Base-by-base conservation (phyloP, 2,888 invertebrate genomes). In the Parnassius mnemosyne region DNA sequence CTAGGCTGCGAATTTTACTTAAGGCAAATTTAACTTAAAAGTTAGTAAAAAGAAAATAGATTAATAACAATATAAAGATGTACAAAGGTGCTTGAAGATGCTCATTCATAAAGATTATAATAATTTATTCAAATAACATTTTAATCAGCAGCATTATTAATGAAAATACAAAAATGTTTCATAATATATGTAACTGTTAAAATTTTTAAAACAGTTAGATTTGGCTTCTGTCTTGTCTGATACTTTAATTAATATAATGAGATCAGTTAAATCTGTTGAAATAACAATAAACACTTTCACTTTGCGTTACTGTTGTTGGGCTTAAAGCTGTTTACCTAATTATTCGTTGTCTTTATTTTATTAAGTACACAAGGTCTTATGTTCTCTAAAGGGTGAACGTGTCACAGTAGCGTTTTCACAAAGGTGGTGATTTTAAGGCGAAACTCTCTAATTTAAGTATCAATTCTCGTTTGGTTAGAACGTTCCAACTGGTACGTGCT, bases 311-410 rank as follows among this genome's bases (percentile, higher is more conserved):
- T 63, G 53, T 63, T 50, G 20, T 50, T 20, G 12, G 50, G 54
- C 58, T 59, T 59, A 54, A 20, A 59, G 58, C 52, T 2, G 56
- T 52, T 63, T 52, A 47, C 43, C 44, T 63, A 57, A 63, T 63
- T 57, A 53, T 57, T 58, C 50, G 53, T 52, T 53, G 53, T 58
- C 58, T 58, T 58, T 63, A 63, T 43, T 12, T 59, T 20, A 59
- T 63, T 59, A 59, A 34, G 46, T 11, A 46, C 20, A 51, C 43
- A 53, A 41, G 12, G 53, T 54, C n/a, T 51, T 44, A 53, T 51
- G 53, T 60, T 44, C 11, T 44, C 10, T 10, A 13, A 25, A 16
- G 16, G 11, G 34, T 20, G 20, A 20, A 52, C 10, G 43, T 11
- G 10, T 43, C 11, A 43, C 10, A 5, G 7, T n/a, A n/a, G 9